Evolutionary conservation across 2,888 invertebrate genomes (phyloP).

Genomic region (Lepas anatifera): DNA sequence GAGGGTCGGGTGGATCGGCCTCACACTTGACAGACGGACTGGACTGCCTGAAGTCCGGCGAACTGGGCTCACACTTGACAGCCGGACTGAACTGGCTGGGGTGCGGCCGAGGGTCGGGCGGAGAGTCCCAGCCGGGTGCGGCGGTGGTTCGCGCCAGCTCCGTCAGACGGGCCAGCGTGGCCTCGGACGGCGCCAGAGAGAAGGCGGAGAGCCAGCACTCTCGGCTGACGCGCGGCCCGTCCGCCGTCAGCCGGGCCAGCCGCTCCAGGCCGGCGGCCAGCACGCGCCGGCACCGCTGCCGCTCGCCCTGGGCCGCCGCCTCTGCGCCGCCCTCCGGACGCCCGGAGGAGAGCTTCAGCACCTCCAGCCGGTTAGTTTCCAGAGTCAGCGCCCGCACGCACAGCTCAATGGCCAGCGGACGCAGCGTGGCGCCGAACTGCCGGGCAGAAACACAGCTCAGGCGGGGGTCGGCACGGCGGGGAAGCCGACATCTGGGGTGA

Average conservation of each 20-base stretch:
- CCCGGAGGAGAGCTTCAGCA: conserved; percentile 46
- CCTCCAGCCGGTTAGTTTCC: conserved; percentile 61
- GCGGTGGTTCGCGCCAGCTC: conserved; percentile 37
- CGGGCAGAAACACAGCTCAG: conserved; percentile 17
- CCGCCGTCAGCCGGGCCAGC: conserved; percentile 47
- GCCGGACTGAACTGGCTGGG: too few species aligned
- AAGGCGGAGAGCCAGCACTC: conserved; percentile 65
- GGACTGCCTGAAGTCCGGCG: too few species aligned
- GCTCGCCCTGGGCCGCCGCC: background rate
- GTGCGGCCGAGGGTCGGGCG: background rate
- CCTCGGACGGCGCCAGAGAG: conserved; percentile 53
- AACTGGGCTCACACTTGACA: too few species aligned
- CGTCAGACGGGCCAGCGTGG: conserved; percentile 46
- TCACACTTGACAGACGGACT: too few species aligned
- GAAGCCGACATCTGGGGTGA: too few species aligned
- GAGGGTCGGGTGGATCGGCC: too few species aligned
- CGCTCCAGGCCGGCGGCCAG: conserved; percentile 50
- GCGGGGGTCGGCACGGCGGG: too few species aligned
- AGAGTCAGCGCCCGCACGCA: conserved; percentile 60
- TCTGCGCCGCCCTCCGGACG: conserved; percentile 27
- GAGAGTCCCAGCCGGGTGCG: background rate
- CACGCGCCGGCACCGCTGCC: conserved; percentile 35
- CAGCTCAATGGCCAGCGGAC: conserved; percentile 54
- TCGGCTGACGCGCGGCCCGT: conserved; percentile 47
- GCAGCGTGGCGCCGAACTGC: conserved; percentile 34